Evolutionary conservation across 2,797 vertebrate genomes (phyloP), one percentile per base, ranked within the genome.

Genomic region (Pogonophryne albipinna): DNA sequence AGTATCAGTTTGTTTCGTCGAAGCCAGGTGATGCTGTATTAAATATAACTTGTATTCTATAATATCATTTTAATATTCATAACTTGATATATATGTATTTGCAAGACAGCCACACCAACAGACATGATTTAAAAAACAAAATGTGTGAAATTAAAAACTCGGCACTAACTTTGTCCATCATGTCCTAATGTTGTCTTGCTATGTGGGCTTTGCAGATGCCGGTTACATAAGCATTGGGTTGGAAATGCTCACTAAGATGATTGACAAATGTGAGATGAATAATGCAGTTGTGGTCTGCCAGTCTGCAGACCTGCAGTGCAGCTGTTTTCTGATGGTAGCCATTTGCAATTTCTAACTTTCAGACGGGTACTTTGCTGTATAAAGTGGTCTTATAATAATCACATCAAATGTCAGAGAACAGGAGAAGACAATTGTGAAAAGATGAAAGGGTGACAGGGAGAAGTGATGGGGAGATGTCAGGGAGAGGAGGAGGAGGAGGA

Each of bases 1-100:
- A 76, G 55, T 58, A 84, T 78, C 55, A 67, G 41, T 55, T 61
- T 50, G 46, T 57, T 49, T 31, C 11, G n/a, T 41, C 41, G 53
- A 65, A 8, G 38, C n/a, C n/a, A n/a, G n/a, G 53, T 15, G 8
- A 55, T 42, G 46, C 58, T 53, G 57, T 34, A 34, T 34, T 34
- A 34, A 34, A 34, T 6, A 7, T 34, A 34, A 34, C 34, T 34
- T 34, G 34, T 34, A 34, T 34, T 34, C 7, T 34, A 34, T 34
- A 7, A 34, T 34, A 34, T 6, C 7, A 34, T 34, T 34, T 34
- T 34, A 34, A 34, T 34, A 34, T 34, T 34, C 34, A 34, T 34
- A 34, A 34, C 7, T 34, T 34, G 4, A 34, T 34, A 7, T 34
- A 34, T 34, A 34, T 34, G 7, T 34, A 34, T 34, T 34, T 6